Percentiles rank a stretch among this genome's conserved stretches.
These are phyloP conservation scores for Drosophila parabipectinata DNA, from an alignment of 1,140 invertebrate genomes.

Conservation along the genomic window DNA sequence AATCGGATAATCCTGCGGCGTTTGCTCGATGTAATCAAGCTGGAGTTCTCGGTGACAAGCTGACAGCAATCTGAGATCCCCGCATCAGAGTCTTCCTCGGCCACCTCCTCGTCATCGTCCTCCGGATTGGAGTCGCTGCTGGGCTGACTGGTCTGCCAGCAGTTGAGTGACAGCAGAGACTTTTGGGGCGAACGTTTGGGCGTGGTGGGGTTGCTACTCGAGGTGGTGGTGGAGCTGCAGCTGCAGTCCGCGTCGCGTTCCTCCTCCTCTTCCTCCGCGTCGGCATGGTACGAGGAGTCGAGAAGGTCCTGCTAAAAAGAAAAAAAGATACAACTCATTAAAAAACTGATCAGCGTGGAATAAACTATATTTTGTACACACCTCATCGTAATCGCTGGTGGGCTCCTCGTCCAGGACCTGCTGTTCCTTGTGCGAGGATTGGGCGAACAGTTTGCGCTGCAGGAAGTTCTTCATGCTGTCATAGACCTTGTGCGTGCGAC, in stretches of 20 bases:
- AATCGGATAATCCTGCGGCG: constrained; percentile 30
- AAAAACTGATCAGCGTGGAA: neutral
- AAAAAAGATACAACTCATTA: constrained; percentile 18
- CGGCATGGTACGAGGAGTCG: constrained; percentile 79
- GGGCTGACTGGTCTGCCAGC: constrained; percentile 75
- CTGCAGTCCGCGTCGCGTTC: constrained; percentile 63
- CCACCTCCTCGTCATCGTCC: constrained; percentile 26
- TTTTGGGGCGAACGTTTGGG: constrained; percentile 70
- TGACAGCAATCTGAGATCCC: constrained; percentile 78
- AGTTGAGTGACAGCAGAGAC: constrained; percentile 75
- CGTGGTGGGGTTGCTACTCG: constrained; percentile 28
- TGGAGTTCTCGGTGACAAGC: constrained; percentile 55
- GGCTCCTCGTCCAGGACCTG: constrained; percentile 50
- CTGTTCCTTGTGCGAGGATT: constrained; percentile 52
- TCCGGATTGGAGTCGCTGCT: constrained; percentile 63
- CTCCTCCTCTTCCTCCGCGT: constrained; percentile 72
- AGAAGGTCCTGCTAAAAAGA: constrained; percentile 67
- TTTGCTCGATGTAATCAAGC: constrained; percentile 16
- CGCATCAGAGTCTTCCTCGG: constrained; percentile 59
- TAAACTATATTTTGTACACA: constrained; percentile 35
- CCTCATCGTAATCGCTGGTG: constrained; percentile 80
- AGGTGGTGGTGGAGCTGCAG: constrained; percentile 49
- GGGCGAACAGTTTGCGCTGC: constrained; percentile 74
- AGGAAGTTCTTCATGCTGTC: constrained; percentile 81
- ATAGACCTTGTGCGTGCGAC: constrained; percentile 77